Conservation (phyloP, 2,113 vertebrate genomes). For the Oncorhynchus masou region DNA sequence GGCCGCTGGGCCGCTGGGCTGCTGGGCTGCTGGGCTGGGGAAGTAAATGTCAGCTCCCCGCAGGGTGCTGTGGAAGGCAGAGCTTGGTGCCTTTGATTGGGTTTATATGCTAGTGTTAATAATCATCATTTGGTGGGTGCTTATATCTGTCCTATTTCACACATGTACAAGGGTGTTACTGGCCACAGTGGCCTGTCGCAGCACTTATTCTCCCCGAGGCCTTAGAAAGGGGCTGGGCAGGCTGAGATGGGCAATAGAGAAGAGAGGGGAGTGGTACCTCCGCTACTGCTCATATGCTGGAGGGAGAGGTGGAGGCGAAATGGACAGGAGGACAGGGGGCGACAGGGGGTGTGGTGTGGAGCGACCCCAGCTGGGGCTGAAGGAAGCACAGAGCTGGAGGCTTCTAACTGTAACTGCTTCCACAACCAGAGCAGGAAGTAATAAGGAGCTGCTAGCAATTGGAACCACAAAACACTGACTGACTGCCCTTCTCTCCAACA, state of each 20-base stretch:
- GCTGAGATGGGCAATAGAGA: background rate
- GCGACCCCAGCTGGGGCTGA: background rate
- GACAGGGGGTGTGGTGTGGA: background rate
- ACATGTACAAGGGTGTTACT: no score
- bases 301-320: background rate
- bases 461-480: conserved; percentile 11
- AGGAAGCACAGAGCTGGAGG: background rate
- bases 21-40: conserved; percentile 32
- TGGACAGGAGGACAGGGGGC: no score
- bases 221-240: no score
- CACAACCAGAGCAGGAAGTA: conserved; percentile 2
- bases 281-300: background rate
- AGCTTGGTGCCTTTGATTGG: conserved; percentile 54
- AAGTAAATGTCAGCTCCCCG: conserved; percentile 72
- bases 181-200: conserved; percentile 40
- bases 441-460: conserved; percentile 32
- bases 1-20: conserved; percentile 7
- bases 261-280: background rate
- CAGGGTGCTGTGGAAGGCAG: conserved; percentile 50
- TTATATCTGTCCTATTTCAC: no score
- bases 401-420: background rate
- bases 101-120: conserved; percentile 67
- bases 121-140: no score
- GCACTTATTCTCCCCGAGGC: conserved; percentile 55
- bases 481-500: background rate